A percentile compares a stretch with the other conserved stretches of the same genome.
Conservation (phyloP, 2,888 invertebrate species). For the Drosophila rubida region DNA sequence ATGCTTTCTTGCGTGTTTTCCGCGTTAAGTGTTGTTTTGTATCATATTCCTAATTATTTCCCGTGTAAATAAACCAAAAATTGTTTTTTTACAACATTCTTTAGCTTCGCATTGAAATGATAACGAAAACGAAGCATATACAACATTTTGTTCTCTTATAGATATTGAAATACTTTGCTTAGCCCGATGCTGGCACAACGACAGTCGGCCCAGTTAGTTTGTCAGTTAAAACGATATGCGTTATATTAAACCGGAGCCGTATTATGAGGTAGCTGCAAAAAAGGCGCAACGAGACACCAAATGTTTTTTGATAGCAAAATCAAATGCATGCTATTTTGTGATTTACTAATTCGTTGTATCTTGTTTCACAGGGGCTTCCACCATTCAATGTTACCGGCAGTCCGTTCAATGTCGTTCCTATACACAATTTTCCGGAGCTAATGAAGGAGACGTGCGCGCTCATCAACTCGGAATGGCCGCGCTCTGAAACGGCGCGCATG, state of each 20-base stretch:
- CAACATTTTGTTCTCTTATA: constrained; percentile 68
- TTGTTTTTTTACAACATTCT: not conserved
- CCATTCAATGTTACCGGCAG: constrained; percentile 84
- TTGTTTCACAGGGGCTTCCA: constrained; percentile 83
- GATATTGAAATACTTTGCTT: constrained; percentile 61
- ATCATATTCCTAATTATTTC: constrained; percentile 2
- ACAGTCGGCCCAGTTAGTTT: constrained; percentile 59
- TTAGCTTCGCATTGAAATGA: constrained; percentile 16
- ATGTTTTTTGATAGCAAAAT: not conserved
- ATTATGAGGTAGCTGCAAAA: constrained; percentile 82
- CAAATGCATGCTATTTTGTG: not conserved
- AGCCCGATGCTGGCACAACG: constrained; percentile 60
- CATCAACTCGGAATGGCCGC: constrained; percentile 94
- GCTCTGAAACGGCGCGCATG: constrained; percentile 92
- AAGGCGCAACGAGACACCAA: constrained; percentile 1
- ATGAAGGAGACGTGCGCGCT: constrained; percentile 90
- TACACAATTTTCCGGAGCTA: constrained; percentile 90
- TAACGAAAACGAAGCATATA: constrained; percentile 43
- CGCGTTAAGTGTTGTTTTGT: not conserved
- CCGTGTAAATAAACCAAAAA: constrained; percentile 55
- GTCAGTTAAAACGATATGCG: constrained; percentile 77
- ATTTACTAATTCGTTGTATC: not conserved
- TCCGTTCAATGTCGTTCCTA: constrained; percentile 87
- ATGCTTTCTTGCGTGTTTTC: not conserved
- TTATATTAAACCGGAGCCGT: constrained; percentile 84